These are phyloP conservation scores for Allygus modestus DNA, from an alignment of 2,888 invertebrate species.

Conservation along the genomic window DNA sequence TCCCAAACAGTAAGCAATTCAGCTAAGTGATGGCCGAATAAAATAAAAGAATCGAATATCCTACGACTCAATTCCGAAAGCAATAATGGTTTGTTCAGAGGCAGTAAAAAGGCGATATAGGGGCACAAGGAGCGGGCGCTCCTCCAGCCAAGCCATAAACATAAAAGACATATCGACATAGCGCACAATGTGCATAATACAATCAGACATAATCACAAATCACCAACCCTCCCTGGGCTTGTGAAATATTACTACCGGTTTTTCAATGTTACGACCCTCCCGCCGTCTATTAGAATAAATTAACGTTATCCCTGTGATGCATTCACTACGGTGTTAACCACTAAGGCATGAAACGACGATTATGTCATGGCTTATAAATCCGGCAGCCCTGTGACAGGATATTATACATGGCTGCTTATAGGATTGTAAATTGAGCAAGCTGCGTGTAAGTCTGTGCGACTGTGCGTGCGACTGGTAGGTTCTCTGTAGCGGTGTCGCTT, in stretches of 20 bases:
- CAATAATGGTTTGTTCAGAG: conserved; percentile 59
- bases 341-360: conserved; percentile 67
- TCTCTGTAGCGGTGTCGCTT: too few species aligned
- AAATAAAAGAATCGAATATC: conserved; percentile 51
- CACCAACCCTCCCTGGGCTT: conserved; percentile 61
- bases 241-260: conserved; percentile 69
- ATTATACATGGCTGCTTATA: conserved; percentile 21
- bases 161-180: conserved; percentile 49
- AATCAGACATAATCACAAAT: conserved; percentile 65
- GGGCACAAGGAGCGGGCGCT: conserved; percentile 24
- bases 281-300: conserved; percentile 68
- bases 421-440: conserved; percentile 1
- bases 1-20: background rate
- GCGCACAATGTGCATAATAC: conserved; percentile 59
- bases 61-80: conserved; percentile 52
- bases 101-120: conserved; percentile 52
- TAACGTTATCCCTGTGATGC: conserved; percentile 67
- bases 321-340: conserved; percentile 64
- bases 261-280: conserved; percentile 67
- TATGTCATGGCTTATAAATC: conserved; percentile 70
- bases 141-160: conserved; percentile 49
- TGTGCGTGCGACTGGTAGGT: too few species aligned
- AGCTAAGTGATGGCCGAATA: conserved; percentile 49
- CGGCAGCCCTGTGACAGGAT: background rate
- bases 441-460: conserved; percentile 3